These are phyloP conservation scores for Euthynnus affinis DNA, from an alignment of 2,797 vertebrate species.

Conservation along the genomic window DNA sequence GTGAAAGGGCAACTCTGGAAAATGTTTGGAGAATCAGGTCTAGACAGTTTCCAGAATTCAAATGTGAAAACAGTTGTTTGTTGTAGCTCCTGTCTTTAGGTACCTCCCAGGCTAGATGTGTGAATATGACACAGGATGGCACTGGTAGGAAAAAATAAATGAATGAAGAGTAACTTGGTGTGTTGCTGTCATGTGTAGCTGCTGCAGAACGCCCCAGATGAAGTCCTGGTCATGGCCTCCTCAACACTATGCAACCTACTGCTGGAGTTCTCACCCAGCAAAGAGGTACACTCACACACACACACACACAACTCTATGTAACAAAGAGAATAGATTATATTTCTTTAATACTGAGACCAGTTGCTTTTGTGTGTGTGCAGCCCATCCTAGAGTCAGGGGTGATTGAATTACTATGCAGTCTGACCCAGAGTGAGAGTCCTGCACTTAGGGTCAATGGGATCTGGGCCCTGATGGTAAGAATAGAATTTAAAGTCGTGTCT, in stretches of 20 bases:
- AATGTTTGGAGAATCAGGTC: too few relatives aligned
- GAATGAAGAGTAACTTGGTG: not conserved
- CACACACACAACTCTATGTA: too few relatives aligned
- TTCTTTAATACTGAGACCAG: constrained; percentile 3
- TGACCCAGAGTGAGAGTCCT: constrained; percentile 97
- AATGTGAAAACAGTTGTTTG: too few relatives aligned
- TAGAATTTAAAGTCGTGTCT: not conserved
- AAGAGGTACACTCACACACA: constrained; percentile 89
- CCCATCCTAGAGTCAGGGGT: constrained; percentile 99
- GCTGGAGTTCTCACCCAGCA: constrained; percentile 99
- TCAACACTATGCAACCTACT: constrained; percentile 99
- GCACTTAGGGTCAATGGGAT: constrained; percentile 98
- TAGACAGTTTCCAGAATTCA: too few relatives aligned
- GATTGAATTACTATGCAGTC: constrained; percentile 97
- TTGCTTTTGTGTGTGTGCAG: constrained; percentile 74
- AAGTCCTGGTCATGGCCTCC: constrained; percentile 97
- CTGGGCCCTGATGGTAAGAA: constrained; percentile 98
- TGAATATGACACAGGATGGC: not conserved
- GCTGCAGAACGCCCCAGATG: constrained; percentile 98
- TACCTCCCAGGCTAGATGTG: not conserved
- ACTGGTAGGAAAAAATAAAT: not conserved
- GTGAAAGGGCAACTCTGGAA: too few relatives aligned
- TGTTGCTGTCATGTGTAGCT: constrained; percentile 85
- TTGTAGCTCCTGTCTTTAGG: too few relatives aligned
- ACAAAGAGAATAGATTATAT: not conserved